Percentiles rank a stretch among this genome's conserved stretches.
Conservation (phyloP, 2,888 invertebrate species). For the Harpalus rubripes region DNA sequence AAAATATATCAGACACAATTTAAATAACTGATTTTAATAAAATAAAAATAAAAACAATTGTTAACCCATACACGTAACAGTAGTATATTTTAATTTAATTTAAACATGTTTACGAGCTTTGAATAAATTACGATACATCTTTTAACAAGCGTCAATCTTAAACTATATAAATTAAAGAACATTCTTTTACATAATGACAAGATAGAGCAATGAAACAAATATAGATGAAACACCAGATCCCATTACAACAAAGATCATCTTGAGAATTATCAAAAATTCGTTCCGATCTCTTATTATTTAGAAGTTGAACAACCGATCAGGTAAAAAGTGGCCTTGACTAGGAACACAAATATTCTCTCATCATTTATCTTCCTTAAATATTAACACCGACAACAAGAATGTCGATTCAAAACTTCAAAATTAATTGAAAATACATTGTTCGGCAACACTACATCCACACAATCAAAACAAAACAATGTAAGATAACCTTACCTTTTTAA, state of each 20-base stretch:
- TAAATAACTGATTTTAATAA: not conserved
- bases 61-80: not conserved
- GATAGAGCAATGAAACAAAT: constrained; percentile 47
- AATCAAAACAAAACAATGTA: constrained; percentile 62
- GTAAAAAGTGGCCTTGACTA: constrained; percentile 69
- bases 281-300: constrained; percentile 68
- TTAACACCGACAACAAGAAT: not conserved
- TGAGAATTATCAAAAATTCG: constrained; percentile 69
- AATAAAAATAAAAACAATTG: constrained; percentile 25
- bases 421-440: constrained; percentile 6
- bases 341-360: constrained; percentile 19
- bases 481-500: constrained; percentile 63
- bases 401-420: not conserved
- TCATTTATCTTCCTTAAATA: constrained; percentile 1
- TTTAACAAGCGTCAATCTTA: constrained; percentile 44
- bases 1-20: too few relatives aligned
- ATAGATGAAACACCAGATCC: constrained; percentile 50
- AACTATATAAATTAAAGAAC: constrained; percentile 55
- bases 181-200: constrained; percentile 48
- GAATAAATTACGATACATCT: constrained; percentile 45
- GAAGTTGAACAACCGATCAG: constrained; percentile 70
- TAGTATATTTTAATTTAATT: constrained; percentile 25
- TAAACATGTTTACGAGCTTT: not conserved
- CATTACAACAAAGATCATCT: constrained; percentile 62
- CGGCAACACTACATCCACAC: constrained; percentile 11